phyloP scores from a whole-genome alignment of 2,113 vertebrate genomes.

The Siniperca knerii region DNA sequence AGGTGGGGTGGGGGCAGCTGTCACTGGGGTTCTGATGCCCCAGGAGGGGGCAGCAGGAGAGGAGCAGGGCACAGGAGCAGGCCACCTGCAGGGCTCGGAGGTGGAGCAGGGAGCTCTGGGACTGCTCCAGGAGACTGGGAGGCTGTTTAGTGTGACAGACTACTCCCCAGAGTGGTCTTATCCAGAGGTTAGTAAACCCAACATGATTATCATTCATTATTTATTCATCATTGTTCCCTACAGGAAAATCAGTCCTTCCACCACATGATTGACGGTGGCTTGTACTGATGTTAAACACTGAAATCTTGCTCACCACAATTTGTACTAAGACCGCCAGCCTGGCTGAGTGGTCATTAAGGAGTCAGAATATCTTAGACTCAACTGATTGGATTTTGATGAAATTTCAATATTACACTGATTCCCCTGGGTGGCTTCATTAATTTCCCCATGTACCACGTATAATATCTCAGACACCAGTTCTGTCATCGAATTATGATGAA shows the following conservation, averaged over 20 bases:
- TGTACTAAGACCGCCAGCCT: constrained; percentile 39
- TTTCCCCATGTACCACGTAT: constrained; percentile 62
- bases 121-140: constrained; percentile 93
- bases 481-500: constrained; percentile 54
- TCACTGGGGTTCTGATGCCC: constrained; percentile 77
- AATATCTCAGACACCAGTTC: constrained; percentile 36
- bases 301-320: constrained; percentile 54
- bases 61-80: constrained; percentile 83
- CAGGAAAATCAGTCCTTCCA: constrained; percentile 55
- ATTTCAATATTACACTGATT: constrained; percentile 74
- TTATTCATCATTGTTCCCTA: constrained; percentile 70
- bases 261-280: constrained; percentile 61
- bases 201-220: constrained; percentile 65
- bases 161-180: constrained; percentile 99
- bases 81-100: constrained; percentile 81
- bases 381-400: constrained; percentile 72
- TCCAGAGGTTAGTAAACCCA: constrained; percentile 91
- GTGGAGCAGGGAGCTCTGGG: constrained; percentile 92
- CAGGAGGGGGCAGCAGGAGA: constrained; percentile 80
- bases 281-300: constrained; percentile 49
- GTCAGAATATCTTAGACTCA: constrained; percentile 53
- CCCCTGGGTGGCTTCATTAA: constrained; percentile 68
- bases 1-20: constrained; percentile 77
- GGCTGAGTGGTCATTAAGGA: constrained; percentile 61
- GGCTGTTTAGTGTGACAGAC: constrained; percentile 98